Conservation (phyloP, 2,888 invertebrate genomes). For the Mythimna loreyi region DNA sequence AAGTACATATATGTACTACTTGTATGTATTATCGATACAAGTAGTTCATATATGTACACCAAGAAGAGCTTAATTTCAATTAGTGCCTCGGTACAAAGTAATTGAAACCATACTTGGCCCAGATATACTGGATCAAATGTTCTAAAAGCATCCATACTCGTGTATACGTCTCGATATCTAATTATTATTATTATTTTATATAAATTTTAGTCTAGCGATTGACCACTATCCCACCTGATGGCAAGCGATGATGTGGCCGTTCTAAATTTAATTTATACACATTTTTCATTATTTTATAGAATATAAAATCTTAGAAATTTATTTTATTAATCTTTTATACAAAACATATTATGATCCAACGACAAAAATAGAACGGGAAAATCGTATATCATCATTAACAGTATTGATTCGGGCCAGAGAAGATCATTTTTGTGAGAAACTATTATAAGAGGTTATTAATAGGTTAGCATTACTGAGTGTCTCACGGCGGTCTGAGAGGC, state of each 20-base stretch:
- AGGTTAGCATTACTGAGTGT: constrained; percentile 67
- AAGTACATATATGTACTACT: too few species aligned
- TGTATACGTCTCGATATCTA: not conserved
- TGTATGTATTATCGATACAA: too few species aligned
- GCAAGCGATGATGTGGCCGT: too few species aligned
- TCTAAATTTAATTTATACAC: not conserved
- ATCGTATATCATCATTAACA: not conserved
- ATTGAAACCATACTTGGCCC: constrained; percentile 11
- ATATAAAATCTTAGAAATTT: not conserved
- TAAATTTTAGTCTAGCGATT: too few species aligned
- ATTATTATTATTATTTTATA: not conserved
- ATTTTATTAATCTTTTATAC: not conserved
- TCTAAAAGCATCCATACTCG: not conserved
- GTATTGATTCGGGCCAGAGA: not conserved
- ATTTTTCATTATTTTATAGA: not conserved
- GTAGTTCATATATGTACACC: not conserved
- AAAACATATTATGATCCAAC: not conserved
- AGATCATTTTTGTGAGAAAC: constrained; percentile 20
- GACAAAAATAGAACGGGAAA: not conserved
- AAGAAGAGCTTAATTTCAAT: constrained; percentile 15
- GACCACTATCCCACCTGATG: too few species aligned
- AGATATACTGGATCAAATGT: constrained; percentile 11
- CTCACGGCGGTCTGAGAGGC: constrained; percentile 75
- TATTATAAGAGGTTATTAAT: constrained; percentile 51
- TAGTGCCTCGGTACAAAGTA: constrained; percentile 11